These are phyloP conservation scores for Acrossocheilus wenchowensis DNA, from an alignment of 2,797 vertebrate genomes.

Conservation along the genomic window DNA sequence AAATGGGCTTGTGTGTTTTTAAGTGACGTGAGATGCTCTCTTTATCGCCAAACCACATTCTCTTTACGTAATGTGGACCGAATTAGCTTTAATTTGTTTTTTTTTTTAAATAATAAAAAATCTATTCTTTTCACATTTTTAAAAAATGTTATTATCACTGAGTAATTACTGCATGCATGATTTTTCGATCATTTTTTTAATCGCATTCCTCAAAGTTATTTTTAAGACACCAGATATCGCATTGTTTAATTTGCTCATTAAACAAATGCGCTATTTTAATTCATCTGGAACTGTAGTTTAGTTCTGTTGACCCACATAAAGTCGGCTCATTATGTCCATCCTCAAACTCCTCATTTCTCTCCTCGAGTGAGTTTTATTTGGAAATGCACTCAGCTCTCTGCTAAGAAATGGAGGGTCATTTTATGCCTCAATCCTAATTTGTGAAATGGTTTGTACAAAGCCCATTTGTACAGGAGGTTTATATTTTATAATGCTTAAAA, in stretches of 20 bases:
- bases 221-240: neutral
- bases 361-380: conserved; percentile 39
- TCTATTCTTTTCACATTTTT: neutral
- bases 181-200: neutral
- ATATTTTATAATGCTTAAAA: conserved; percentile 25
- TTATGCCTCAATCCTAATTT: conserved; percentile 23
- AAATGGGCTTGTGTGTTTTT: conserved; percentile 47
- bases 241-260: conserved; percentile 14
- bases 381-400: conserved; percentile 28
- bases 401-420: conserved; percentile 27
- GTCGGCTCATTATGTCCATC: conserved; percentile 30
- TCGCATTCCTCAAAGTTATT: neutral
- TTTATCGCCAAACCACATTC: conserved; percentile 23
- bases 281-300: conserved; percentile 15
- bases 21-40: conserved; percentile 39
- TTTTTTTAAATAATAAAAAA: neutral
- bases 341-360: conserved; percentile 24
- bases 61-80: neutral
- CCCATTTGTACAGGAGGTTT: neutral
- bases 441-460: conserved; percentile 24
- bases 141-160: neutral
- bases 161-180: neutral
- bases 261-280: conserved; percentile 12
- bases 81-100: neutral
- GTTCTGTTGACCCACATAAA: conserved; percentile 28